These are phyloP conservation scores for Ginglymostoma cirratum DNA, from an alignment of 2,113 vertebrate genomes.

Conservation along the genomic window DNA sequence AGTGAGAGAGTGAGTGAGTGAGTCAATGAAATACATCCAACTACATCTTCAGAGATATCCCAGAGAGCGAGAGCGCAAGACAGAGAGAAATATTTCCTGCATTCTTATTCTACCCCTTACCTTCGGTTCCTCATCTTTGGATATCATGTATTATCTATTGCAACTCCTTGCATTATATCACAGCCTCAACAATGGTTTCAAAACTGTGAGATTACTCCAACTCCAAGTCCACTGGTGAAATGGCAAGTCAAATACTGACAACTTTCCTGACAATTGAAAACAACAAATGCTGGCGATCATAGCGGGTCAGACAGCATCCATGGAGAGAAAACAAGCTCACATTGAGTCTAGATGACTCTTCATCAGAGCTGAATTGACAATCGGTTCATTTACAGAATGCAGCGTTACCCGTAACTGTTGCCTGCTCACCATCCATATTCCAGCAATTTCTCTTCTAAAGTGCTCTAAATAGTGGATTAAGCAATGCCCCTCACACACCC, in stretches of 20 bases:
- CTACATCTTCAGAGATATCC: too few species aligned
- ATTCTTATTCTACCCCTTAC: background rate
- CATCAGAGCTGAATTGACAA: too few species aligned
- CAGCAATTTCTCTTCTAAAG: background rate
- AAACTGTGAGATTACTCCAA: background rate
- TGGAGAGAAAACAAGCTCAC: too few species aligned
- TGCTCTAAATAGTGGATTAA: background rate
- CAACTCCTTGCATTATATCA: background rate
- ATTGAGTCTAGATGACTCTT: too few species aligned
- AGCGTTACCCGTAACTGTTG: background rate
- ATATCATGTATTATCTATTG: background rate
- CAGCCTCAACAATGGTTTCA: background rate
- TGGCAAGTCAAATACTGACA: background rate
- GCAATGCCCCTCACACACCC: background rate
- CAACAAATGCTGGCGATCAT: too few species aligned
- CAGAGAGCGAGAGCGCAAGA: too few species aligned
- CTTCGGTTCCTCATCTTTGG: background rate
- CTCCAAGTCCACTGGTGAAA: background rate
- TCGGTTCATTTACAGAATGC: background rate
- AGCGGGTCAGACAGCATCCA: too few species aligned
- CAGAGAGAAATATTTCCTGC: background rate
- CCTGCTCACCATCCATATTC: background rate
- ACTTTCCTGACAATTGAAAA: background rate
- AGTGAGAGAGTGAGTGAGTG: too few species aligned
- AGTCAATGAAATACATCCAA: too few species aligned